Base-by-base conservation (phyloP, 2,113 vertebrate genomes). In the Ibidorhyncha struthersii region DNA sequence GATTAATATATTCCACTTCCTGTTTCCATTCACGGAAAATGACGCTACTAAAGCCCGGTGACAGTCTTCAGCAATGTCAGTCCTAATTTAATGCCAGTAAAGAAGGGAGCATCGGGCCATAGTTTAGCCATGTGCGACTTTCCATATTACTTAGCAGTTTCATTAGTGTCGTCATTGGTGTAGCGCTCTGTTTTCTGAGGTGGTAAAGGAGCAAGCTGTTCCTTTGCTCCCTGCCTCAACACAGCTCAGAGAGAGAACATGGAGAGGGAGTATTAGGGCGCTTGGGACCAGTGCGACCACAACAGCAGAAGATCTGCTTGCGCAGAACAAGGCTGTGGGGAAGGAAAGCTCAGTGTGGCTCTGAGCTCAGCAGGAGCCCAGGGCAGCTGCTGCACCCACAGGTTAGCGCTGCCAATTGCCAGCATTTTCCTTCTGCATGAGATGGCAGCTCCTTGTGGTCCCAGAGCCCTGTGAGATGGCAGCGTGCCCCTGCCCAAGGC, bases 321-420 rank as follows among this genome's bases (percentile, higher is more conserved):
- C 4, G 0, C 30, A 62, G 52, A 83, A 2, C 10, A 29, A 15
- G 23, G 59, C 61, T 70, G 22, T 3, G 3, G 19, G 67, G 26
- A 52, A 41, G 34, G 69, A 66, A 55, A 55, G 8, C 2, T 0
- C 49, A 81, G 59, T 1, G 0, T 6, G 4, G 6, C 29, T 41
- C 56, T 40, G 52, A 62, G 41, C 32, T 45, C 30, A 58, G 80
- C 17, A 34, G 58, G 10, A 62, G 32, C 50, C 52, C 10, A 52
- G 50, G 43, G 16, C 12, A 67, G 40, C 67, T 63, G 56, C 62
- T 86, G 72, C 47, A 71, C 25, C 34, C 76, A 12, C 45, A 43
- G 50, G 29, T 14, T 20, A 14, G 53, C 53, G 53, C 65, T 94
- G 26, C 34, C 34, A 17, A 2, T 25, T 47, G 36, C 41, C 22